Conservation (phyloP, 2,113 vertebrate species). For the Xiphophorus couchianus region DNA sequence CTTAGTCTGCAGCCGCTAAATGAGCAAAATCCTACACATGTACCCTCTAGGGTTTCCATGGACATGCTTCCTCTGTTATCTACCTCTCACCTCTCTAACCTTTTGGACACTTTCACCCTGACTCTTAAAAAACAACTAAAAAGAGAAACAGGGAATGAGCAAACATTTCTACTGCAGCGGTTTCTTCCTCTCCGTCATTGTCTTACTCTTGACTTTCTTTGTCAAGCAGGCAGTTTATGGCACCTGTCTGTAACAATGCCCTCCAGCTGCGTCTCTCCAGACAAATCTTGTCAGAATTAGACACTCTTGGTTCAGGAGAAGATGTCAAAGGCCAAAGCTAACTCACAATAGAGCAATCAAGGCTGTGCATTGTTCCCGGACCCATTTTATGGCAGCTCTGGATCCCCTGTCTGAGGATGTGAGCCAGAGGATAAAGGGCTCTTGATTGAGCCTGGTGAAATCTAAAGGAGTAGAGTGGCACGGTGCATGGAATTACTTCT, state of each 20-base stretch:
- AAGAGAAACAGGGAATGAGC: constrained; percentile 34
- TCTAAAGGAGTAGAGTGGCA: constrained; percentile 39
- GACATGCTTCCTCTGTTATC: constrained; percentile 56
- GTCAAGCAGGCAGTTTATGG: constrained; percentile 47
- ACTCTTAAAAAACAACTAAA: constrained; percentile 36
- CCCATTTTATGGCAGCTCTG: constrained; percentile 67
- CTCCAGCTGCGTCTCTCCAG: constrained; percentile 72
- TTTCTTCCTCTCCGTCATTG: constrained; percentile 28
- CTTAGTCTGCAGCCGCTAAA: constrained; percentile 51
- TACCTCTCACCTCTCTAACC: constrained; percentile 60
- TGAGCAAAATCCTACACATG: constrained; percentile 56
- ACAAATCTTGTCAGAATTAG: constrained; percentile 74
- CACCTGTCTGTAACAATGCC: constrained; percentile 65
- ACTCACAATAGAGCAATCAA: constrained; percentile 79
- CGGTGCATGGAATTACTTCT: constrained; percentile 49
- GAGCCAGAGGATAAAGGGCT: constrained; percentile 71
- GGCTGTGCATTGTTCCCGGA: constrained; percentile 67
- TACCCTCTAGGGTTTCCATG: constrained; percentile 49
- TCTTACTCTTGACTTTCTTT: constrained; percentile 43
- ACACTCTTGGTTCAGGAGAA: constrained; percentile 62
- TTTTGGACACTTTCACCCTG: constrained; percentile 36
- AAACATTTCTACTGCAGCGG: constrained; percentile 38
- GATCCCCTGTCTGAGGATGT: constrained; percentile 65
- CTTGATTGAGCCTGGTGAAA: constrained; percentile 67
- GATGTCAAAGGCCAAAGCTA: constrained; percentile 72